A percentile compares a stretch with the other conserved stretches of the same genome.
These are phyloP conservation scores for Bettongia penicillata DNA, from an alignment of 2,113 vertebrate species.

Conservation along the genomic window DNA sequence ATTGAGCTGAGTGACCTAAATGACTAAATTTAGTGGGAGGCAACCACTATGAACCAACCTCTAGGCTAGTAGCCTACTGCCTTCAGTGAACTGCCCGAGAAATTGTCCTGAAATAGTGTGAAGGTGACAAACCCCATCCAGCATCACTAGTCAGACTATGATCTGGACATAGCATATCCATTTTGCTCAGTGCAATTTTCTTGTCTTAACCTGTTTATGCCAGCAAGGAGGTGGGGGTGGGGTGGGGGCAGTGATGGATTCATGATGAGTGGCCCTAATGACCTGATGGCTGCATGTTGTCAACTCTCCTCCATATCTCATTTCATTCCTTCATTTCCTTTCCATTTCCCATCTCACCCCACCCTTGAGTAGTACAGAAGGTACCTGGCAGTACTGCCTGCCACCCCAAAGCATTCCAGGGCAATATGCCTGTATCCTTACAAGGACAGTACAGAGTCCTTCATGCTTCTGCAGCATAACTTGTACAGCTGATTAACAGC, in stretches of 20 bases:
- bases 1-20: background rate
- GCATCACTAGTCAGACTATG: background rate
- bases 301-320: background rate
- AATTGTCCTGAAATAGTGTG: background rate
- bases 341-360: background rate
- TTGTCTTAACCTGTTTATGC: background rate
- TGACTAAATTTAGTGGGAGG: background rate
- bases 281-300: background rate
- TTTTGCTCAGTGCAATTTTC: background rate
- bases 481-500: constrained; percentile 15
- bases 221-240: background rate
- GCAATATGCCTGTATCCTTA: background rate
- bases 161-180: background rate
- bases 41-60: background rate
- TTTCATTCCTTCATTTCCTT: background rate
- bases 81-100: background rate
- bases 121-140: background rate
- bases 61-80: background rate
- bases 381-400: background rate
- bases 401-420: background rate
- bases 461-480: background rate
- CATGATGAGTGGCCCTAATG: background rate
- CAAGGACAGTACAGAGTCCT: constrained; percentile 26
- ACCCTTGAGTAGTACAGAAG: background rate
- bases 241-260: background rate